Conservation (phyloP, 2,797 vertebrate genomes). For the Sebastes taczanowskii region DNA sequence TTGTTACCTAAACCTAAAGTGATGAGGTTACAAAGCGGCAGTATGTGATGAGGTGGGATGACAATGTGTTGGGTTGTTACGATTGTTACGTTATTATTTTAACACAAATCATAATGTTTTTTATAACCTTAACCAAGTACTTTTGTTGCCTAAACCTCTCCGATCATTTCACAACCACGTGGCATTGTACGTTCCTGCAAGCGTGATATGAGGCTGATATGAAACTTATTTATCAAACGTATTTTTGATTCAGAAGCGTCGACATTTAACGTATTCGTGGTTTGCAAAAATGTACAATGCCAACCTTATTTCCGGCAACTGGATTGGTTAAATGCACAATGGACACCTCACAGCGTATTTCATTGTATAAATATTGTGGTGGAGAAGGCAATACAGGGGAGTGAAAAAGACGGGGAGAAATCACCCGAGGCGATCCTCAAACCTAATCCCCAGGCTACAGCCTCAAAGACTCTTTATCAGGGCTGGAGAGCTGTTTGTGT, state of each 20-base stretch:
- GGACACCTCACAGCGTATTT: neutral
- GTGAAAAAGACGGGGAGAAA: neutral
- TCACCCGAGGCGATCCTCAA: neutral
- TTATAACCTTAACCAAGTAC: neutral
- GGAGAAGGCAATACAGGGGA: neutral
- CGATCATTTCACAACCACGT: neutral
- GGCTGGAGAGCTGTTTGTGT: neutral
- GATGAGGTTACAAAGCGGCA: too few species aligned
- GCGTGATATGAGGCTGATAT: neutral
- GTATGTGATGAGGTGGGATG: too few species aligned
- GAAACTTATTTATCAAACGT: neutral
- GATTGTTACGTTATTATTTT: neutral
- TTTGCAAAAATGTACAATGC: neutral
- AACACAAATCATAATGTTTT: neutral
- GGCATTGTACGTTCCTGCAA: neutral
- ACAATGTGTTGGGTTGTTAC: too few species aligned
- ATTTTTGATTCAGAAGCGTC: neutral
- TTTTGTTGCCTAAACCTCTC: neutral
- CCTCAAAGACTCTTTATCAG: slow-evolving; percentile 31
- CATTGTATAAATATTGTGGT: neutral
- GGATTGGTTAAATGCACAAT: neutral
- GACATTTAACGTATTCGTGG: neutral
- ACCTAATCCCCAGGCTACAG: neutral
- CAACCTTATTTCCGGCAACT: neutral
- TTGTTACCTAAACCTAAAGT: neutral